These are phyloP conservation scores for Vipera latastei DNA, from an alignment of 2,797 vertebrate genomes.

Conservation along the genomic window DNA sequence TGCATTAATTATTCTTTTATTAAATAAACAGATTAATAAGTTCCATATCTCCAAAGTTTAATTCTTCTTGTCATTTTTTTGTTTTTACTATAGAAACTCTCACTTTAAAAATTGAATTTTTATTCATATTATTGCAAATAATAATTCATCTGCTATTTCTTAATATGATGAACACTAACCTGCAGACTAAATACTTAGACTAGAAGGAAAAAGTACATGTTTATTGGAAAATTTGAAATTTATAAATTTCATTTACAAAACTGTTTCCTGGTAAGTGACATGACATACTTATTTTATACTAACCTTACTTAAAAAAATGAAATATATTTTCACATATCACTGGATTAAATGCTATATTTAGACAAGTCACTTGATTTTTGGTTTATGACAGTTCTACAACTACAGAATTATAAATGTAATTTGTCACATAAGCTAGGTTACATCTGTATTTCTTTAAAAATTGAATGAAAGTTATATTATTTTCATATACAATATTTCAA, in stretches of 20 bases:
- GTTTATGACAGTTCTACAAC: not conserved
- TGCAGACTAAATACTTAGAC: conserved; percentile 67
- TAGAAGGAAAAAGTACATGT: conserved; percentile 56
- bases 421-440: not conserved
- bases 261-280: not conserved
- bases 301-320: not conserved
- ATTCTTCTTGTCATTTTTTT: conserved; percentile 8
- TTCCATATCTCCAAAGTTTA: conserved; percentile 34
- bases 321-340: not conserved
- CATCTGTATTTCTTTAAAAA: not conserved
- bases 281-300: not conserved
- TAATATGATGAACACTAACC: conserved; percentile 71
- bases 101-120: conserved; percentile 60
- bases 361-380: not conserved
- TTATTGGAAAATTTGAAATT: conserved; percentile 69
- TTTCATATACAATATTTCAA: not conserved
- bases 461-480: not conserved
- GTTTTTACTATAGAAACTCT: conserved; percentile 51
- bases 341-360: not conserved
- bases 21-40: not conserved
- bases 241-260: conserved; percentile 50
- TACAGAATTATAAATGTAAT: not conserved
- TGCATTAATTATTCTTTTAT: not conserved
- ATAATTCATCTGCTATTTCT: conserved; percentile 72
- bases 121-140: conserved; percentile 74